A percentile compares a stretch with the other conserved stretches of the same genome.
phyloP scores from a whole-genome alignment of 2,113 vertebrate species.

The Hystrix cristata region DNA sequence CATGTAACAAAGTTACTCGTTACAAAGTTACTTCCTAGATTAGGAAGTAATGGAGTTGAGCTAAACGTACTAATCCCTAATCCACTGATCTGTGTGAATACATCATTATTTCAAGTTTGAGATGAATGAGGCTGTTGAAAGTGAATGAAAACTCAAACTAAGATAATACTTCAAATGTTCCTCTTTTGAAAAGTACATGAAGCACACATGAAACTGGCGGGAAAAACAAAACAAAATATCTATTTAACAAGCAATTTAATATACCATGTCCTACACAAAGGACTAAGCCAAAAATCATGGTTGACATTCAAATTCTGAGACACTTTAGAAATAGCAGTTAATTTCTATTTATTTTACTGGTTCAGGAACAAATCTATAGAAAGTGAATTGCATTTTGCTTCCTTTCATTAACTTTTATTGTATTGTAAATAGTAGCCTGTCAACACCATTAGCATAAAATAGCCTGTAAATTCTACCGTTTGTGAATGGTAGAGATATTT shows the following conservation, averaged over 20 bases:
- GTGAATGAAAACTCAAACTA: background rate
- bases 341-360: constrained; percentile 78
- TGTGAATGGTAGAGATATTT: constrained; percentile 33
- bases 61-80: background rate
- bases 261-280: background rate
- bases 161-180: background rate
- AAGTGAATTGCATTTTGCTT: constrained; percentile 75
- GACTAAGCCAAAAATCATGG: constrained; percentile 2
- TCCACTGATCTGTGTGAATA: background rate
- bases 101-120: background rate
- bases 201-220: background rate
- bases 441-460: constrained; percentile 68
- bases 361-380: constrained; percentile 60
- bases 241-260: constrained; percentile 23
- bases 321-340: constrained; percentile 71
- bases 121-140: background rate
- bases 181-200: background rate
- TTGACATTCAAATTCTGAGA: constrained; percentile 58
- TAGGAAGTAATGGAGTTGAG: background rate
- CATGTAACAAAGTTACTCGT: background rate
- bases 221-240: background rate
- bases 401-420: constrained; percentile 80
- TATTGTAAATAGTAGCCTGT: constrained; percentile 75
- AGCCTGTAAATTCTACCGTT: constrained; percentile 67
- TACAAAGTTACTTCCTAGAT: background rate